phyloP scores from a whole-genome alignment of 2,888 invertebrate species.

The Hypsopygia costalis region DNA sequence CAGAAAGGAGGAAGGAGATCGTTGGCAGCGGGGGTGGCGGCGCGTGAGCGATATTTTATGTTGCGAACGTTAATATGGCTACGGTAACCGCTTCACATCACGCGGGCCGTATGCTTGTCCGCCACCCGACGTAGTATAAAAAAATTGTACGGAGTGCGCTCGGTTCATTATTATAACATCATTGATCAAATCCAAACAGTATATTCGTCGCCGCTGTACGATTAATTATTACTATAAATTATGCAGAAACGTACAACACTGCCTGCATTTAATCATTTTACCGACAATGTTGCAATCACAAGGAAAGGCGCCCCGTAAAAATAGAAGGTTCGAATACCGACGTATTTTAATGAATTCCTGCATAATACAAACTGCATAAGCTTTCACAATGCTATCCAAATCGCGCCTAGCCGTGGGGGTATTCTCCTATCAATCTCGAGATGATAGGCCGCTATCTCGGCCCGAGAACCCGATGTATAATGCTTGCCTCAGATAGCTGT shows the following conservation, averaged over 20 bases:
- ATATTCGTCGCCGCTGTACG: background rate
- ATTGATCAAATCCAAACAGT: background rate
- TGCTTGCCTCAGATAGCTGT: constrained; percentile 76
- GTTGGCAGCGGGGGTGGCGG: too few relatives aligned
- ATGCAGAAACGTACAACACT: background rate
- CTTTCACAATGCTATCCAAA: constrained; percentile 59
- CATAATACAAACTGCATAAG: constrained; percentile 42
- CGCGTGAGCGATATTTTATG: too few relatives aligned
- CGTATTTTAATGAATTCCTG: constrained; percentile 55
- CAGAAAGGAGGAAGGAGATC: too few relatives aligned
- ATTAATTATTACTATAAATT: background rate
- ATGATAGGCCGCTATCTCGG: constrained; percentile 74
- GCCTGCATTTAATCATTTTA: background rate
- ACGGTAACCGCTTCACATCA: too few relatives aligned
- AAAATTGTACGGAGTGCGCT: too few relatives aligned
- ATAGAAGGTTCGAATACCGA: constrained; percentile 3
- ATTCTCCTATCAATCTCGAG: constrained; percentile 78
- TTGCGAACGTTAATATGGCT: too few relatives aligned
- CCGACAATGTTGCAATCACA: background rate
- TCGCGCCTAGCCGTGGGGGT: constrained; percentile 67
- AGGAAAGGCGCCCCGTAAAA: background rate
- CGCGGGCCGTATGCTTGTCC: too few relatives aligned
- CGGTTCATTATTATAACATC: background rate
- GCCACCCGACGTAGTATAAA: too few relatives aligned
- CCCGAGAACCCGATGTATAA: constrained; percentile 71